A percentile compares a stretch with the other conserved stretches of the same genome.
Conservation (phyloP, 2,888 invertebrate genomes). For the Drosophila leonis region DNA sequence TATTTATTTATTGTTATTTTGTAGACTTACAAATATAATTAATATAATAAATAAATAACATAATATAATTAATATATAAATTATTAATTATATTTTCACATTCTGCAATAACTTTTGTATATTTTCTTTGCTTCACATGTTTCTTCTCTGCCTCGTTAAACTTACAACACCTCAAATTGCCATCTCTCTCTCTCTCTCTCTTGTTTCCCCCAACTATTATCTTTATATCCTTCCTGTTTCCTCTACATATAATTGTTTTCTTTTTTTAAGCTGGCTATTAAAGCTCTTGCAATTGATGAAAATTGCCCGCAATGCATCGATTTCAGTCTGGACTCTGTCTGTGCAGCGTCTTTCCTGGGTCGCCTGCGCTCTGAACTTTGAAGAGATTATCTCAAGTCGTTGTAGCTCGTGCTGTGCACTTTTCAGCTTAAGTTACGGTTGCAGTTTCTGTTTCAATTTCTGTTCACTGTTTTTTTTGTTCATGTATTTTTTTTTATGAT, state of each 20-base stretch:
- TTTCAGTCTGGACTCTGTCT: background rate
- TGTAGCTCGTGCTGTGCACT: constrained; percentile 46
- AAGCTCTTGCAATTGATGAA: constrained; percentile 10
- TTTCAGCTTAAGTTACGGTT: constrained; percentile 29
- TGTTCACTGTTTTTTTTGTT: constrained; percentile 12
- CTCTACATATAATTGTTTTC: constrained; percentile 1
- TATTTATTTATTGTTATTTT: too few species aligned
- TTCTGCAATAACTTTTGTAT: background rate
- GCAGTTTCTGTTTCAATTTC: constrained; percentile 41
- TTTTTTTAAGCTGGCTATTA: constrained; percentile 1
- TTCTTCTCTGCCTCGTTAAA: background rate
- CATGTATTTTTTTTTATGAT: constrained; percentile 10
- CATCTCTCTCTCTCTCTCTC: background rate
- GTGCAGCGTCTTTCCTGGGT: constrained; percentile 65
- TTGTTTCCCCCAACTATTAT: background rate
- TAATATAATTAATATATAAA: background rate
- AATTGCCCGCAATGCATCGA: constrained; percentile 18
- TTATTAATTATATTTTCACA: background rate
- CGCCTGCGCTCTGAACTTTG: constrained; percentile 57
- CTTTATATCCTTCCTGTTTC: constrained; percentile 28
- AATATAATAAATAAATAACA: background rate
- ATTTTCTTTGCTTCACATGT: background rate
- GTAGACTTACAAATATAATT: too few species aligned
- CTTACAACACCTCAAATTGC: background rate
- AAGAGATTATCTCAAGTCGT: constrained; percentile 24